Base-by-base conservation (phyloP, 2,797 vertebrate species). In the Holocentrus rufus region DNA sequence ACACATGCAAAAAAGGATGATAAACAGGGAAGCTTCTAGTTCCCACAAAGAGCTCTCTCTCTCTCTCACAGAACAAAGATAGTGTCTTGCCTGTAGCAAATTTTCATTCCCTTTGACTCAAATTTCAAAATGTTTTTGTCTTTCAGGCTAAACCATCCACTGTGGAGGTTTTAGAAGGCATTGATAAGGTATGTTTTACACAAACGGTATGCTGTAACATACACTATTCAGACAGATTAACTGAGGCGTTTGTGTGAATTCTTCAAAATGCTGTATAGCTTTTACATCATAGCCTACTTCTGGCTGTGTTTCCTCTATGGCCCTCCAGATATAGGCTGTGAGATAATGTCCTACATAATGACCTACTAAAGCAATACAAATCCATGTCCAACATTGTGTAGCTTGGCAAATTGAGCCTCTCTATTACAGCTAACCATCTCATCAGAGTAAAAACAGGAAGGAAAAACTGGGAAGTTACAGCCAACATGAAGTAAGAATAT, bases 141-240 rank as follows among this genome's bases (percentile, higher is more conserved):
- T 82, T 84, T 79, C 94, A 99, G 97, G 87, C 95, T 78, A 99
- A 98, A 86, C 95, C 95, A 78, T 97, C 97, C 73, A 99, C 97
- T 69, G 94, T 99, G 83, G 96, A 98, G 84, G 87, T 98, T 79
- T 90, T 99, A 92, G 97, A 99, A 93, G 96, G 94, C 91, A 94
- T 99, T 81, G 97, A 99, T 90, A 99, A 99, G 96, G 98, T 99
- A 96, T 23, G 73, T 15, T 44, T 22, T 25, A 34, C 9, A 14
- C 23, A 8, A 65, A 53, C 50, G 42, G 20, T 46, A 22, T 27
- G 8, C 8, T 39, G 66, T 8, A 31, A 18, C 42, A 46, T 18
- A 8, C 0, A 11, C 5, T 20, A 23, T 9, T 17, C 5, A 60
- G 20, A 27, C 31, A 56, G 20, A 34, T 42, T 65, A 7, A 4